A percentile compares a stretch with the other conserved stretches of the same genome.
phyloP scores from a whole-genome alignment of 2,113 vertebrate genomes.

The Dicrurus megarhynchus region DNA sequence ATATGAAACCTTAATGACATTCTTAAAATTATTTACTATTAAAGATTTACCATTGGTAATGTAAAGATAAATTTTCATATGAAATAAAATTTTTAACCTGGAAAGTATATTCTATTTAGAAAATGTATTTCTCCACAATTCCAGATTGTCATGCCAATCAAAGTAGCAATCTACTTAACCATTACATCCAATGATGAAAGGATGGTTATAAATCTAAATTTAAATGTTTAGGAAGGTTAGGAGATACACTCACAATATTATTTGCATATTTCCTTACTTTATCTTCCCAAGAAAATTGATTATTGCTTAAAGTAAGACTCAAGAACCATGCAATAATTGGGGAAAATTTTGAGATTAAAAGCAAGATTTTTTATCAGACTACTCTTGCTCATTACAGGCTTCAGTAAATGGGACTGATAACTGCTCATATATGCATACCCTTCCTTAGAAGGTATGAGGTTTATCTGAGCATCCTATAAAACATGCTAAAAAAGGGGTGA shows the following conservation, averaged over 20 bases:
- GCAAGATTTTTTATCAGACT: not conserved
- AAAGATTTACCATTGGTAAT: not conserved
- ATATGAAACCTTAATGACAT: not conserved
- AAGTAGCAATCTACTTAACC: not conserved
- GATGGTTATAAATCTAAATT: not conserved
- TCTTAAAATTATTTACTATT: not conserved
- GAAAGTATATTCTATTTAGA: not conserved
- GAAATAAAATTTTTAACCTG: not conserved
- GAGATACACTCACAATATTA: not conserved
- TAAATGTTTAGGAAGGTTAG: not conserved
- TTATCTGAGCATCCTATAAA: not conserved
- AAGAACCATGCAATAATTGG: not conserved
- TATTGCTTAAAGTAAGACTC: not conserved
- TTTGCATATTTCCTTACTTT: not conserved
- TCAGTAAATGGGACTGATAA: not conserved
- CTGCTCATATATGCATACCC: not conserved
- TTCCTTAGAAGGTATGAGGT: not conserved
- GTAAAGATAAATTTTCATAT: not conserved
- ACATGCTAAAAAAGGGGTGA: not conserved
- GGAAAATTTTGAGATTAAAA: constrained; percentile 28
- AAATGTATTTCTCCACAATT: not conserved
- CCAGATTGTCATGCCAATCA: not conserved
- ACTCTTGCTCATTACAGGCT: not conserved
- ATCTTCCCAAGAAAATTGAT: not conserved
- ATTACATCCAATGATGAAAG: not conserved